Evolutionary conservation across 2,113 vertebrate genomes (phyloP), one percentile per base, ranked within the genome.

Genomic region (Hucho hucho): DNA sequence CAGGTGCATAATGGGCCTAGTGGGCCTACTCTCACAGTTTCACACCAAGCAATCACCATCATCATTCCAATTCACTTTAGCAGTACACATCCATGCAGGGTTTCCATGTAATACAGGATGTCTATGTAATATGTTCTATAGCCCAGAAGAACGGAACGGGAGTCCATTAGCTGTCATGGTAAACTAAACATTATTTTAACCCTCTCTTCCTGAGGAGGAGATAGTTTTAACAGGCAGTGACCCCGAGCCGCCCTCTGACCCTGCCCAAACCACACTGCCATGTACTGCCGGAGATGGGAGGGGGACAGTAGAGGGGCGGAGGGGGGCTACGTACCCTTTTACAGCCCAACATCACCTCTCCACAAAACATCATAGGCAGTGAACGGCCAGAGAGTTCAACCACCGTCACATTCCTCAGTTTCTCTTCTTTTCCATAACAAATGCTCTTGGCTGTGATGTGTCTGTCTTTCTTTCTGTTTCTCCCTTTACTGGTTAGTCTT

Each of bases 221-320:
- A 88, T 89, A 81, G 87, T 90, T 93, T 89, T 90, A 91, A 88
- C 91, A 93, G 91, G 91, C 91, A 79, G 68, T 95, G 95, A 97
- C 94, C 95, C 92, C 86, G 83, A 92, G 93, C 93, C 95, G 93
- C 94, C 96, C 95, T 95, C 91, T 96, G 95, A 96, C 95, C 95
- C 85, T 86, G 84, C 83, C 37, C 76, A 83, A 88, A 80, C 81
- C 69, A 73, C 72, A 56, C 71, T 75, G 68, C 81, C 73, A 80
- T 81, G 74, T 81, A 68, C 79, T 43, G 59, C 78, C 47, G 75
- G 83, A 47, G 74, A 29, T 22, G 75, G 49, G 49, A 88, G 92
- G 90, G 89, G 91, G 86, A 90, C 90, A 91, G 90, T 86, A 83
- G 26, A 77, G 25, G 24, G 88, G 92, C 90, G 89, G 90, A 85